A percentile compares a stretch with the other conserved stretches of the same genome.
Evolutionary conservation across 2,888 invertebrate species (phyloP).

Genomic region (Aphelenchoides bicaudatus): DNA sequence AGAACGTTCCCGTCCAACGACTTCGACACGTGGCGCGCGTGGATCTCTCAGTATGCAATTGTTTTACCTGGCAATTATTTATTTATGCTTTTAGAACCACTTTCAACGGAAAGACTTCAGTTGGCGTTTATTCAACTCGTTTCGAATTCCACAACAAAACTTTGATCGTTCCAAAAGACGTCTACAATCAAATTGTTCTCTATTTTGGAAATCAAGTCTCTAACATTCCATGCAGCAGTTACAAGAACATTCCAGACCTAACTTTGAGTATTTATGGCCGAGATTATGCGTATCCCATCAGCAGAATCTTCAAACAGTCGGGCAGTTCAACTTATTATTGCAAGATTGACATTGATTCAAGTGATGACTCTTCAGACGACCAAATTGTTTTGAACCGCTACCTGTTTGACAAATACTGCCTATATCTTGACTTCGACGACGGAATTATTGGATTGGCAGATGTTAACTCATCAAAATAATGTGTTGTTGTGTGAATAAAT

Average conservation of each 20-base stretch:
- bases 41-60: too few species aligned
- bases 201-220: conserved; percentile 1
- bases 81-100: too few species aligned
- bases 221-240: too few species aligned
- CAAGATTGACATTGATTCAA: too few species aligned
- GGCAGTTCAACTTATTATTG: too few species aligned
- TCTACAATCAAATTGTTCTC: neutral
- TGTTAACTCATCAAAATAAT: too few species aligned
- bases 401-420: conserved; percentile 4
- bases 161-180: neutral
- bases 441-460: neutral
- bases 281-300: neutral
- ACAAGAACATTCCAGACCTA: conserved; percentile 3
- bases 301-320: too few species aligned
- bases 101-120: neutral
- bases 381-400: neutral
- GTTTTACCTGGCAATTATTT: too few species aligned
- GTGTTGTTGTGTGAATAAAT: too few species aligned
- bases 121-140: neutral
- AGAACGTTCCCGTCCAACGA: conserved; percentile 4
- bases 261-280: neutral
- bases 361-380: neutral
- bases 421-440: neutral
- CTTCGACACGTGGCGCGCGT: neutral
- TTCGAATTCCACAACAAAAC: neutral